Conservation (phyloP, 1,140 invertebrate genomes). For the Leptoteleia sp. region DNA sequence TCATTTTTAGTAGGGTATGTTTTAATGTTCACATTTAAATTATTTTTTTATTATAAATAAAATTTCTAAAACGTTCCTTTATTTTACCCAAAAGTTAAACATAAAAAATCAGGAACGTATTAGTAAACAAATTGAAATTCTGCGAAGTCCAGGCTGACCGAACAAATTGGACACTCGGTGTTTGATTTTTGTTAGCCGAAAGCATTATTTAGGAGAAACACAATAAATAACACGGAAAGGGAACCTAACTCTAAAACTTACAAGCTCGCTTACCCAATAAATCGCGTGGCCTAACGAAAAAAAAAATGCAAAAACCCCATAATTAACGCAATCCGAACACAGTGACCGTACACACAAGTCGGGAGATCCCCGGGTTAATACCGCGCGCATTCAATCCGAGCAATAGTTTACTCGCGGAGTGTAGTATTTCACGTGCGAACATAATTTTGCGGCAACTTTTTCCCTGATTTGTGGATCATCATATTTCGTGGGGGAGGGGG, state of each 20-base stretch:
- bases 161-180: no score
- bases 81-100: no score
- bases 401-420: constrained; percentile 36
- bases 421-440: constrained; percentile 44
- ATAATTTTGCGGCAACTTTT: constrained; percentile 58
- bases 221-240: constrained; percentile 2
- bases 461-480: constrained; percentile 58
- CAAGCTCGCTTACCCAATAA: constrained; percentile 17
- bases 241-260: constrained; percentile 25
- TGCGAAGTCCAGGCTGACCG: no score
- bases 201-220: background rate
- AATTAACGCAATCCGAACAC: constrained; percentile 45
- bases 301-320: constrained; percentile 42
- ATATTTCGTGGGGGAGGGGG: constrained; percentile 60
- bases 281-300: background rate
- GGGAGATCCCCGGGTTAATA: constrained; percentile 11
- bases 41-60: no score
- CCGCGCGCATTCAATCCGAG: constrained; percentile 45
- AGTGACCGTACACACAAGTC: constrained; percentile 8
- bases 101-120: no score
- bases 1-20: no score
- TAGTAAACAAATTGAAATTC: no score
- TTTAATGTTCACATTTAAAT: no score
- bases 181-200: background rate
- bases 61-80: no score